These are phyloP conservation scores for Magallana gigas DNA, from an alignment of 1,140 invertebrate species.

Conservation along the genomic window DNA sequence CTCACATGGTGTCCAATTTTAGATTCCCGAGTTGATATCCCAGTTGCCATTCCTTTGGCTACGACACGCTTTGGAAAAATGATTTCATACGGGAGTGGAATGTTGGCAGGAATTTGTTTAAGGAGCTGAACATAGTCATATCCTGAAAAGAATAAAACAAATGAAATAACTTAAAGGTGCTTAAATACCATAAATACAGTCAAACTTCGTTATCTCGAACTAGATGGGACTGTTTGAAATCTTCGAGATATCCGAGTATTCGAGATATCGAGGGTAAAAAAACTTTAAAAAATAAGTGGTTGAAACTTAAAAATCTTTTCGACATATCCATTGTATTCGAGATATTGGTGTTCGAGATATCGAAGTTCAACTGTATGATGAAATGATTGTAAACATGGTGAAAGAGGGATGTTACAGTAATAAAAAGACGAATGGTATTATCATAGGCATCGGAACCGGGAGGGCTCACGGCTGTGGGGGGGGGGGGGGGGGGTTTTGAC, in stretches of 20 bases:
- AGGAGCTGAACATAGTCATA: conserved; percentile 9
- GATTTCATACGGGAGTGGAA: conserved; percentile 9
- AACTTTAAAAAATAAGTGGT: too few species aligned
- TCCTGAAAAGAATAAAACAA: background rate
- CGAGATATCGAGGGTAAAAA: too few species aligned
- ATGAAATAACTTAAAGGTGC: background rate
- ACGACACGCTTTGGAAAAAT: conserved; percentile 10
- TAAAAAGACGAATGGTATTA: too few species aligned
- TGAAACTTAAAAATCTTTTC: too few species aligned
- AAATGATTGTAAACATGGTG: background rate
- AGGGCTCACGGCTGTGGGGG: too few species aligned
- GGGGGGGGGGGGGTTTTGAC: too few species aligned
- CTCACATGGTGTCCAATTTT: conserved; percentile 18
- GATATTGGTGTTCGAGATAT: too few species aligned
- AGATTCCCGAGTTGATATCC: conserved; percentile 6
- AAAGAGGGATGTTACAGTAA: background rate
- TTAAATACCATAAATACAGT: background rate
- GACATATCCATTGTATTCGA: too few species aligned
- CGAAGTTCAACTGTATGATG: background rate
- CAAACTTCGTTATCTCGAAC: background rate
- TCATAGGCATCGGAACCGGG: too few species aligned
- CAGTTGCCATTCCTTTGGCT: background rate
- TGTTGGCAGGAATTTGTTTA: background rate
- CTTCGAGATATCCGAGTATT: background rate
- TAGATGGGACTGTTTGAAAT: background rate